Base-by-base conservation (phyloP, 1,140 invertebrate genomes). In the Cotesia chilonis region DNA sequence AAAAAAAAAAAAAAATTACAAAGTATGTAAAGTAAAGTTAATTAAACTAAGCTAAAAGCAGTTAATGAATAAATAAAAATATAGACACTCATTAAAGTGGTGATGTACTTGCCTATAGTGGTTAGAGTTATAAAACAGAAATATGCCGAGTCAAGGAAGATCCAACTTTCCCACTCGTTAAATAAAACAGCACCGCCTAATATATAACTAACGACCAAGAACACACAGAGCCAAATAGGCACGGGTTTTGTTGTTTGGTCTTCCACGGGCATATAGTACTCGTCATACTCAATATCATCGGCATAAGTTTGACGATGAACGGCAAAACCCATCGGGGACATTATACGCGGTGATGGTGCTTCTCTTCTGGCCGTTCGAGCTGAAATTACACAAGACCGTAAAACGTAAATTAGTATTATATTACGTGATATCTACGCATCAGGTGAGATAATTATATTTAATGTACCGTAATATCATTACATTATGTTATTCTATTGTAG, bases 81-180 rank as follows among this genome's bases (percentile, higher is more conserved):
- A 47, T 47, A 47, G 41, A 47, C 41, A 10, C 41, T 47, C 41
- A 47, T 47, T 47, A 61, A 75, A 55, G 14, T 55, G 54, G n/a
- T 14, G 57, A 59, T 28, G 9, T 67, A 74, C 82, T 81, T 64
- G 87, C 91, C 96, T 68, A 98, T 98, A 0, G 96, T 98, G 0
- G 96, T 97, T 51, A 98, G 88, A 0, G 96, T 98, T 72, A 98
- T 96, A 85, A 98, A 98, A 84, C 96, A 98, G 85, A 98, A 98
- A 83, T 98, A 98, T 1, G 95, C 95, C 0, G 95, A 94, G 81
- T 98, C 95, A 67, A 97, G 88, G 78, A 95, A 95, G 0, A 89
- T 89, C 96, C 96, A 98, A 51, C 91, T 88, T 86, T 98, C 96
- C 95, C 95, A 93, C 66, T 90, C 88, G 60, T 90, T 90, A 85